Evolutionary conservation across 1,140 invertebrate genomes (phyloP), one percentile per base, ranked within the genome.

Genomic region (Teleogryllus occipitalis): DNA sequence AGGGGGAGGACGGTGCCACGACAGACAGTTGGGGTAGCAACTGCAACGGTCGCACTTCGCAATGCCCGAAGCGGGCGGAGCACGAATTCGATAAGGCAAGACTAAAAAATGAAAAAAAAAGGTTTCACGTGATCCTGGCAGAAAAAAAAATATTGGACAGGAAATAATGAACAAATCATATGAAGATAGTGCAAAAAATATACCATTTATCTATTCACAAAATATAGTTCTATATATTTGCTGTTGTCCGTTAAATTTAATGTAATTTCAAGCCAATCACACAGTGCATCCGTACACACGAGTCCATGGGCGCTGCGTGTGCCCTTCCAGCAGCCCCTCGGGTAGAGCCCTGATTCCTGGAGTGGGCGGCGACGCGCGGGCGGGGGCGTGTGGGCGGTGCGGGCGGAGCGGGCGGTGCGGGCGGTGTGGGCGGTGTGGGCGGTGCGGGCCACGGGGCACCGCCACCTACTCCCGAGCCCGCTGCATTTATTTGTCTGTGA

Each of bases 161-260:
- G 54, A 65, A 39, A 65, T 65, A 65, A 65, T 65, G 54, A 65
- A 65, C 54, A 65, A 65, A 65, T 65, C 54, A 65, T 65, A 65
- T 65, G 54, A 65, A 65, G 54, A 65, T 65, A 65, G 54, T 65
- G 54, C 54, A 65, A 65, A 65, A 65, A 65, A 65, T 65, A 65
- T 65, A 65, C 54, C 54, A 65, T 65, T 65, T 65, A 65, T 65
- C 54, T 65, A 65, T 65, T 65, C 54, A 65, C 54, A 65, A 65
- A 65, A 65, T 65, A 65, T 65, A 65, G 54, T 65, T 65, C 54
- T 65, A 65, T 65, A 65, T 65, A 65, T 65, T 65, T 65, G 54
- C 54, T 65, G 54, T 65, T 65, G 54, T 65, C 54, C 54, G 54
- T 65, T 65, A 65, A 65, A 65, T 65, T 65, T 65, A 65, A 65